Evolutionary conservation across 1,140 invertebrate species (phyloP).

Genomic region (Pomacea maculata): DNA sequence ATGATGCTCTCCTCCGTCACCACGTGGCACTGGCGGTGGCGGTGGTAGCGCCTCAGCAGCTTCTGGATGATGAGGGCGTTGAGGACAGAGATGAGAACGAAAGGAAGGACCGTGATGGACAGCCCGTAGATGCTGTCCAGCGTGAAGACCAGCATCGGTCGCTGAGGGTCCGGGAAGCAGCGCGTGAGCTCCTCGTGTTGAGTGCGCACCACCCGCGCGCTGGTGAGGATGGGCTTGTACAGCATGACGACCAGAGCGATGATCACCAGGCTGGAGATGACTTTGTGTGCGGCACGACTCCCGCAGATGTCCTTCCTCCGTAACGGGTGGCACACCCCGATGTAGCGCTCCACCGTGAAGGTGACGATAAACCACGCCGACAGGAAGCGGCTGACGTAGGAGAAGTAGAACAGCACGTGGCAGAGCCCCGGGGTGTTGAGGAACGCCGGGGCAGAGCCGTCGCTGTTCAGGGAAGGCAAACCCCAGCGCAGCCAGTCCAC

Average conservation of each 20-base stretch:
- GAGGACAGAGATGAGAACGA: conserved; percentile 48
- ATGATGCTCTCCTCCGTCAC: conserved; percentile 52
- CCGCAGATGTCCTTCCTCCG: conserved; percentile 34
- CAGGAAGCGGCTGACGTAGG: conserved; percentile 54
- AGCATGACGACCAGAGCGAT: conserved; percentile 36
- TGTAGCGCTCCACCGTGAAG: conserved; percentile 60
- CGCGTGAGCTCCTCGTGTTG: conserved; percentile 25
- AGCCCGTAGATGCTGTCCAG: conserved; percentile 53
- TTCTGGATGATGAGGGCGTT: conserved; percentile 52
- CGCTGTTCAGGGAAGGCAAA: conserved; percentile 8
- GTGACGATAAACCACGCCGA: conserved; percentile 59
- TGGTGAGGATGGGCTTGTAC: conserved; percentile 51
- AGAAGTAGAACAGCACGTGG: conserved; percentile 48
- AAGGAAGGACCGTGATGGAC: conserved; percentile 53
- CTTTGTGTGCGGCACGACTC: conserved; percentile 33
- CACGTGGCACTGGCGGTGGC: conserved; percentile 38
- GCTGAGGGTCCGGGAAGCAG: conserved; percentile 41
- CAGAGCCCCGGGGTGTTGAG: conserved; percentile 50
- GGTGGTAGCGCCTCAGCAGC: conserved; percentile 28
- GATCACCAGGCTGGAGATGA: conserved; percentile 34
- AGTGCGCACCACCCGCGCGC: conserved; percentile 28
- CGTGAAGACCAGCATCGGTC: conserved; percentile 43
- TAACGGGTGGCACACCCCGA: conserved; percentile 54
- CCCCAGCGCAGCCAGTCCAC: conserved; percentile 47
- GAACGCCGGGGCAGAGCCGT: conserved; percentile 28